phyloP scores from a whole-genome alignment of 2,113 vertebrate genomes.

The Orthonyx spaldingii region DNA sequence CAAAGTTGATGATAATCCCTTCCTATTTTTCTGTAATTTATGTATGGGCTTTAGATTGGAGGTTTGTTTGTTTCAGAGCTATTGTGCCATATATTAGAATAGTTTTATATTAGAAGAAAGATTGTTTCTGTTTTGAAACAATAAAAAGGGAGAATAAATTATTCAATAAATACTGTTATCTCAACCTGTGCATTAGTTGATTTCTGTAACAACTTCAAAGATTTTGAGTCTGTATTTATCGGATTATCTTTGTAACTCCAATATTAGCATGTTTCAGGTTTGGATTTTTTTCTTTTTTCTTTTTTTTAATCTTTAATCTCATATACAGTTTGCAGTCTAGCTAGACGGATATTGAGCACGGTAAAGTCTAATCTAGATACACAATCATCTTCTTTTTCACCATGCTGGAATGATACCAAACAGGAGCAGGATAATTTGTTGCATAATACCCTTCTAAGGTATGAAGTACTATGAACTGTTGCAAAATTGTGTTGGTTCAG shows the following conservation, averaged over 20 bases:
- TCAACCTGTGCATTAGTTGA: not conserved
- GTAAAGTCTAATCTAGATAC: not conserved
- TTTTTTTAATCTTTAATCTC: not conserved
- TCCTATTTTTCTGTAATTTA: not conserved
- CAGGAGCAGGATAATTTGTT: slow-evolving; percentile 36
- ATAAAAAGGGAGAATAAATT: not conserved
- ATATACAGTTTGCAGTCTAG: not conserved
- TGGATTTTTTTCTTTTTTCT: rapidly evolving
- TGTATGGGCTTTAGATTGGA: not conserved
- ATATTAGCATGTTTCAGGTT: not conserved
- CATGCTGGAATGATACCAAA: slow-evolving; percentile 34
- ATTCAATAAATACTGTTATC: not conserved
- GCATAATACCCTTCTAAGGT: slow-evolving; percentile 24
- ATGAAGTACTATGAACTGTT: slow-evolving; percentile 22
- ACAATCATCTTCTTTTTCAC: slow-evolving; percentile 37
- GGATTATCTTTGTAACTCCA: not conserved
- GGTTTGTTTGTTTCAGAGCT: not conserved
- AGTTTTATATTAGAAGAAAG: not conserved
- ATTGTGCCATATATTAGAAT: not conserved
- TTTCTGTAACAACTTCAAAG: not conserved
- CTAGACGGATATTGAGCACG: not conserved
- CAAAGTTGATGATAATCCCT: not conserved
- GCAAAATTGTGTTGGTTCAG: slow-evolving; percentile 48
- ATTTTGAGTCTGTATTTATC: not conserved
- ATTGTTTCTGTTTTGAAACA: not conserved